phyloP scores from a whole-genome alignment of 2,113 vertebrate species.

The Gymnobelideus leadbeateri region DNA sequence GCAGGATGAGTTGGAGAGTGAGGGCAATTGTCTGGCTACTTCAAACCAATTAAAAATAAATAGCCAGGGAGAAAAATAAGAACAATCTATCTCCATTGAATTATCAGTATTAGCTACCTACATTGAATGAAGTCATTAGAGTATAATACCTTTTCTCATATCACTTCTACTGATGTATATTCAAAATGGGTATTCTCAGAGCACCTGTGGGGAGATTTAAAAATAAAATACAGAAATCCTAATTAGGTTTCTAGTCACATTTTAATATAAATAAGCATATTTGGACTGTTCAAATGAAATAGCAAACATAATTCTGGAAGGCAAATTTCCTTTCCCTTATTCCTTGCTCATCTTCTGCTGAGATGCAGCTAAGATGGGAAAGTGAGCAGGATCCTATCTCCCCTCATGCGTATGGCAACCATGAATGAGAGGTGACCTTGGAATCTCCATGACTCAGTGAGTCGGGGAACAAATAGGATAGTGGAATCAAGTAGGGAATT shows the following conservation, averaged over 20 bases:
- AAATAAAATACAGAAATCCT: not conserved
- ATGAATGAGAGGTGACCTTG: not conserved
- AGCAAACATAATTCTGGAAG: not conserved
- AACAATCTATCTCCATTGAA: not conserved
- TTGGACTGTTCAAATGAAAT: not conserved
- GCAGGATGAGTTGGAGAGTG: conserved; percentile 11
- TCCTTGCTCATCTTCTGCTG: not conserved
- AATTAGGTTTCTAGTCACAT: conserved; percentile 16
- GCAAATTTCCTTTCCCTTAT: not conserved
- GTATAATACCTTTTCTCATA: not conserved
- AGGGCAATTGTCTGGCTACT: conserved; percentile 32
- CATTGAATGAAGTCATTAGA: conserved; percentile 3
- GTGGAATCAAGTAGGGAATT: not conserved
- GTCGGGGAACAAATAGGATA: not conserved
- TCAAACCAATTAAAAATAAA: conserved; percentile 47
- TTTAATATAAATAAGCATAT: conserved; percentile 4
- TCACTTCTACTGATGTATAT: not conserved
- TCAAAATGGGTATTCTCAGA: not conserved
- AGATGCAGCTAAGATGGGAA: not conserved
- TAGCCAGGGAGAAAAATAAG: not conserved
- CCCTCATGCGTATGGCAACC: not conserved
- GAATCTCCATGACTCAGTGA: not conserved
- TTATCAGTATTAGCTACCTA: conserved; percentile 9
- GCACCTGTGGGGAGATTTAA: conserved; percentile 17
- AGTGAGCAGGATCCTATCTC: not conserved